These are phyloP conservation scores for Leptinotarsa juncta DNA, from an alignment of 2,888 invertebrate species.

Conservation along the genomic window DNA sequence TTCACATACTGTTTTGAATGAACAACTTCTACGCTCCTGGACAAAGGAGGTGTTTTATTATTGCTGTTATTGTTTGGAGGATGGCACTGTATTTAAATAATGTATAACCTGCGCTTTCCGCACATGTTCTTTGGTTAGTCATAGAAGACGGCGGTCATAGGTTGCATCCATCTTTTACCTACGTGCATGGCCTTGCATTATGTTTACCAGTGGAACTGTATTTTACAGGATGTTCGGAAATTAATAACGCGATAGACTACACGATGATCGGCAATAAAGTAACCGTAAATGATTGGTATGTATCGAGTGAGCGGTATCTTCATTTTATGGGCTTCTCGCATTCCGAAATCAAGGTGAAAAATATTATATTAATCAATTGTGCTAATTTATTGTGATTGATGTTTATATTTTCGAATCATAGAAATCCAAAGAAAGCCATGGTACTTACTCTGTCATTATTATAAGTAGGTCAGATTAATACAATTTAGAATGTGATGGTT, in stretches of 20 bases:
- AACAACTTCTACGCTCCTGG: background rate
- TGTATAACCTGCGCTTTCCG: conserved; percentile 29
- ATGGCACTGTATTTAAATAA: conserved; percentile 29
- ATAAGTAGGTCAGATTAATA: too few species aligned
- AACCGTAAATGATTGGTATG: conserved; percentile 15
- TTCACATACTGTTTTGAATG: background rate
- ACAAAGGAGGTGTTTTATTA: conserved; percentile 5
- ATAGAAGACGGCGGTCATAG: conserved; percentile 33
- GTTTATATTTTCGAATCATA: too few species aligned
- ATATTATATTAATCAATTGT: background rate
- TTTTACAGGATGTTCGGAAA: conserved; percentile 14
- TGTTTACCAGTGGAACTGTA: conserved; percentile 14
- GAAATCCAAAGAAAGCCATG: too few species aligned
- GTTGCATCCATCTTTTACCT: conserved; percentile 26
- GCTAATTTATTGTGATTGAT: background rate
- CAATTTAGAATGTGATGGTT: too few species aligned
- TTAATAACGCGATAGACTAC: background rate
- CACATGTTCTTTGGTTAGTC: conserved; percentile 33
- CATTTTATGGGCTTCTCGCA: conserved; percentile 14
- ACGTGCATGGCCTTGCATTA: conserved; percentile 32
- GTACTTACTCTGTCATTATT: too few species aligned
- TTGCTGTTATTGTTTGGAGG: conserved; percentile 28
- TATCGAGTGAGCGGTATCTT: conserved; percentile 11
- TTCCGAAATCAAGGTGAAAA: conserved; percentile 13
- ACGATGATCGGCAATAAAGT: background rate